Base-by-base conservation (phyloP, 1,140 invertebrate species). In the Brachionus paranguensis region DNA sequence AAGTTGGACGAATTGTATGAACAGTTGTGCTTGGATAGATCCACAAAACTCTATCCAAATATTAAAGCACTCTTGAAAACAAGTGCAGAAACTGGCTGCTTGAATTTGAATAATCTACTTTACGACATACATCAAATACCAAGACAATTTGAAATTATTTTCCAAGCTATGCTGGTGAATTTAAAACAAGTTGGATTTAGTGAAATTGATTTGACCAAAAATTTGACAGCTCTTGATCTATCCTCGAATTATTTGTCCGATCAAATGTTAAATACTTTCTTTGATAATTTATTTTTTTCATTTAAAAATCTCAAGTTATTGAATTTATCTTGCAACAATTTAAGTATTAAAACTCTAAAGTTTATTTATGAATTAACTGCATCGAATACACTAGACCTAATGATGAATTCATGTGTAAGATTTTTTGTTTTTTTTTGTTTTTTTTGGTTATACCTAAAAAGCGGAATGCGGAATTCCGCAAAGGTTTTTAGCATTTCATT, bases 1-100 rank as follows among this genome's bases (percentile, higher is more conserved):
- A 81, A 29, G 29, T 43, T 81, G 20, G 45, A 81, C 24, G 78
- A 81, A 47, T 47, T 64, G 3, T 81, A 64, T 37, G 53, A 81
- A 81, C 3, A 81, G 3, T 0, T 81, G 0, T 81, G 78, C 53
- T 45, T 5, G 3, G 41, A 60, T 27, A 37, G 14, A 12, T 14
- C n/a, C 3, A 20, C 3, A 17, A 27, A 24, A 6, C 12, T 64
- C n/a, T 41, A 64, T 81, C 0, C 14, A 27, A 60, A 64, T 65
- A 20, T 81, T 27, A 41, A 68, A 60, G 12, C 11, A 33, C 8
- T 20, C 1, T 68, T 81, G 20, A 60, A 33, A 81, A 53, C 53
- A 29, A 81, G 78, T 47, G 78, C 43, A 68, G 41, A 60, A 81
- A 64, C 29, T 27, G 55, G 24, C n/a, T 24, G 8, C 11, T 64